phyloP scores from a whole-genome alignment of 2,113 vertebrate species.

The Enhydra lutris region DNA sequence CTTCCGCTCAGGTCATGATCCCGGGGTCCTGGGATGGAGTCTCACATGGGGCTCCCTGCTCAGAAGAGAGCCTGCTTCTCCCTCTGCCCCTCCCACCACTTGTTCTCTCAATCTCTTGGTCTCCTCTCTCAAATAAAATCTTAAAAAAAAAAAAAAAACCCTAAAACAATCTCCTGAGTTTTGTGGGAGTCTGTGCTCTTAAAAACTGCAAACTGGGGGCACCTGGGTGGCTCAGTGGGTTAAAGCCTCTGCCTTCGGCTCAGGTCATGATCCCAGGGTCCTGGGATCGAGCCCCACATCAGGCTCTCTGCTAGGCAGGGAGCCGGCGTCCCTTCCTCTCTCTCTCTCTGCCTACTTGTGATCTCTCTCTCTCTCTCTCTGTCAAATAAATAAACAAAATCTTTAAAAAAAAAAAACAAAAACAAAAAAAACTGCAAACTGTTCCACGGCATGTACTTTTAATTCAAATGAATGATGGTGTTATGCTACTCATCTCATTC shows the following conservation, averaged over 20 bases:
- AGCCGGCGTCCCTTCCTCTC: no score
- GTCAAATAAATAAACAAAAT: no score
- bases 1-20: neutral
- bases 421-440: no score
- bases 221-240: no score
- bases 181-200: neutral
- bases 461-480: neutral
- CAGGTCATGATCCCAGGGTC: no score
- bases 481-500: neutral
- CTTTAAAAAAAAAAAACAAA: no score
- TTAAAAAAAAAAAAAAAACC: neutral
- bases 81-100: neutral
- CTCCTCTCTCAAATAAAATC: neutral
- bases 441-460: neutral
- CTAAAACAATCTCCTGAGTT: neutral
- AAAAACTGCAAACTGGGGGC: no score
- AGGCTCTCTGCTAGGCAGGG: no score
- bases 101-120: neutral
- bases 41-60: neutral
- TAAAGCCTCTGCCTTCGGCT: no score
- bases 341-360: no score
- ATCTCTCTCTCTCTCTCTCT: no score
- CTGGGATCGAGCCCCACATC: no score
- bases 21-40: neutral
- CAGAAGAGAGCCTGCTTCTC: neutral